These are phyloP conservation scores for Nematolebias whitei DNA, from an alignment of 2,113 vertebrate species.

Conservation along the genomic window DNA sequence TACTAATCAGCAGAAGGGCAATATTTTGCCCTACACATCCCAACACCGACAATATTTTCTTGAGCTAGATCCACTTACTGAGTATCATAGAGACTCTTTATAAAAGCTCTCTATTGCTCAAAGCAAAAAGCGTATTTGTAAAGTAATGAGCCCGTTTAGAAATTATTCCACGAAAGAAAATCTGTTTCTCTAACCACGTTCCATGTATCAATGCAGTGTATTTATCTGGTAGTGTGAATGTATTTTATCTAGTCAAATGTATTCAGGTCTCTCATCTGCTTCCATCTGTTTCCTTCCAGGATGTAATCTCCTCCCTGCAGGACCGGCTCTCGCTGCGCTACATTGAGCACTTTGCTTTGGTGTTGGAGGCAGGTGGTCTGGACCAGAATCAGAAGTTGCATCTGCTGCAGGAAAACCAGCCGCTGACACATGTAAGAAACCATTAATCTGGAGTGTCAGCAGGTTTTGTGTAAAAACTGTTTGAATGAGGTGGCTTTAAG, in stretches of 20 bases:
- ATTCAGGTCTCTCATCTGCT: conserved; percentile 25
- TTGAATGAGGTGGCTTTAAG: background rate
- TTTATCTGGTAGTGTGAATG: conserved; percentile 2
- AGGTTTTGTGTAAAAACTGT: background rate
- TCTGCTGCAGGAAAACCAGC: conserved; percentile 95
- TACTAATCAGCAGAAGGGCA: conserved; percentile 19
- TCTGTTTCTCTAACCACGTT: conserved; percentile 32
- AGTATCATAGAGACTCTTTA: conserved; percentile 25
- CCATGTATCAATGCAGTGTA: conserved; percentile 14
- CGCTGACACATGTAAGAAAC: conserved; percentile 90
- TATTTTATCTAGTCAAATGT: conserved; percentile 15
- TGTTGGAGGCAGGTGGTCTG: conserved; percentile 90
- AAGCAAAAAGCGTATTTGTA: conserved; percentile 19
- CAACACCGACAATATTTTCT: background rate
- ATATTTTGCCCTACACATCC: conserved; percentile 20
- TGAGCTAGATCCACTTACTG: conserved; percentile 19
- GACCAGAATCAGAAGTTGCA: conserved; percentile 92
- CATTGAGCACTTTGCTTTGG: conserved; percentile 96
- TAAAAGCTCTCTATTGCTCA: conserved; percentile 11
- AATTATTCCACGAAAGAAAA: conserved; percentile 17
- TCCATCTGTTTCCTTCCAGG: conserved; percentile 75
- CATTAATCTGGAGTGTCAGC: background rate
- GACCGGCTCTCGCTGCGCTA: conserved; percentile 96
- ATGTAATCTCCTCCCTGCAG: conserved; percentile 95
- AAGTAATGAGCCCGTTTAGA: conserved; percentile 9